phyloP scores from a whole-genome alignment of 1,140 invertebrate genomes.

The Temnothorax nylanderi region DNA sequence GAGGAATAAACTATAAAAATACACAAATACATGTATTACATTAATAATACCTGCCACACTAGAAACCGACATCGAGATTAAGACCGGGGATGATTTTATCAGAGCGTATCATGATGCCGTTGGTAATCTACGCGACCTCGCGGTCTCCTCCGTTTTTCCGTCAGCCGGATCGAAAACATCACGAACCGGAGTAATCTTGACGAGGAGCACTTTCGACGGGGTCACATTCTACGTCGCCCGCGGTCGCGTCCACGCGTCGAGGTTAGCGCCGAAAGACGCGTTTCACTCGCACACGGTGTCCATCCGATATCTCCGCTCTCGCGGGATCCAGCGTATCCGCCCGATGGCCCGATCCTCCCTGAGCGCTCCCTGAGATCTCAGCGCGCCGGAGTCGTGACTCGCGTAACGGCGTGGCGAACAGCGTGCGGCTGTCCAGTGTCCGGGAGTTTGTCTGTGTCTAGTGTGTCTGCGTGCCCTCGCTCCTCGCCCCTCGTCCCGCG shows the following conservation, averaged over 20 bases:
- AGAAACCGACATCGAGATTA: background rate
- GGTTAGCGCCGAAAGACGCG: background rate
- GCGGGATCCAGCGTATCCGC: background rate
- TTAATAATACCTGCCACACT: background rate
- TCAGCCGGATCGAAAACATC: background rate
- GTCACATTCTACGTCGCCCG: background rate
- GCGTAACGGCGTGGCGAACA: background rate
- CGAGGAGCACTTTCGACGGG: background rate
- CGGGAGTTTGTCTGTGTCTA: background rate
- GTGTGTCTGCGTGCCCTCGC: too few species aligned
- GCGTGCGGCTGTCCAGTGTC: background rate
- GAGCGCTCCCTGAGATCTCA: background rate
- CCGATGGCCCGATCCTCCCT: background rate
- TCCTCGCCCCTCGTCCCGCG: too few species aligned
- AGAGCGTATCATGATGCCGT: background rate
- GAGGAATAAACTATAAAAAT: too few species aligned
- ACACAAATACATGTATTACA: too few species aligned
- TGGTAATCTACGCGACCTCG: background rate
- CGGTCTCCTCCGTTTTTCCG: background rate
- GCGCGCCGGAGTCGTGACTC: too few species aligned
- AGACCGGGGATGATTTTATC: background rate
- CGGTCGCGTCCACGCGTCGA: background rate
- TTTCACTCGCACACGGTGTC: background rate
- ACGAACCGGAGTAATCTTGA: background rate
- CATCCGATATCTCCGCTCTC: background rate